Conservation (phyloP, 2,113 vertebrate species). For the Rhynchomys soricoides region DNA sequence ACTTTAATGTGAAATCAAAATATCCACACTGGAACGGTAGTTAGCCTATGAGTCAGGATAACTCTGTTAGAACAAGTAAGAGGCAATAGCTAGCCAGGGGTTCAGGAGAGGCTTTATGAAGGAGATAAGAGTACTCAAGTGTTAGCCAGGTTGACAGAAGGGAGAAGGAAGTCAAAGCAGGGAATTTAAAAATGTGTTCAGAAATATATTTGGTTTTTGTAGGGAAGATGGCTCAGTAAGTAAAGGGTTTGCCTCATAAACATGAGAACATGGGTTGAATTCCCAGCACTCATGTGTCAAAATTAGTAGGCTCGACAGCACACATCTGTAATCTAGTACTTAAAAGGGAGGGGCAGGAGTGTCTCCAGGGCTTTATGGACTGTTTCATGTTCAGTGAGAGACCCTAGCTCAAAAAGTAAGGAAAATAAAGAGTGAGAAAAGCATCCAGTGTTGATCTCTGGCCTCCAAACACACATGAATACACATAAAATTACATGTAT, state of each 20-base stretch:
- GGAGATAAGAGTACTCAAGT: neutral
- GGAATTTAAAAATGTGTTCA: neutral
- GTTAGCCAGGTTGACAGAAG: neutral
- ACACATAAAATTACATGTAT: neutral
- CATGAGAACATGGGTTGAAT: neutral
- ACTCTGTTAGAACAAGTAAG: neutral
- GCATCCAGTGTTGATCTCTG: neutral
- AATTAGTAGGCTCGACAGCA: neutral
- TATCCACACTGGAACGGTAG: neutral
- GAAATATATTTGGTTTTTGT: neutral
- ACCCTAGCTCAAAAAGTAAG: neutral
- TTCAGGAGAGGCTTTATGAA: neutral
- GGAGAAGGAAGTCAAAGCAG: neutral
- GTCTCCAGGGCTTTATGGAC: neutral
- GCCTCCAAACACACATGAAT: neutral
- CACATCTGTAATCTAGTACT: neutral
- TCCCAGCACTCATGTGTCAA: neutral
- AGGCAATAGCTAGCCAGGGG: accelerated
- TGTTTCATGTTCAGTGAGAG: neutral
- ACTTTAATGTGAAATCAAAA: neutral
- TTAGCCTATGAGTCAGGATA: accelerated
- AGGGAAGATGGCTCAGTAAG: neutral
- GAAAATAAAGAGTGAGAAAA: neutral
- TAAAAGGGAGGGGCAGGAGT: neutral
- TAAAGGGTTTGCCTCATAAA: neutral